A percentile compares a stretch with the other conserved stretches of the same genome.
Conservation (phyloP, 2,888 invertebrate species). For the Melipona beecheii region DNA sequence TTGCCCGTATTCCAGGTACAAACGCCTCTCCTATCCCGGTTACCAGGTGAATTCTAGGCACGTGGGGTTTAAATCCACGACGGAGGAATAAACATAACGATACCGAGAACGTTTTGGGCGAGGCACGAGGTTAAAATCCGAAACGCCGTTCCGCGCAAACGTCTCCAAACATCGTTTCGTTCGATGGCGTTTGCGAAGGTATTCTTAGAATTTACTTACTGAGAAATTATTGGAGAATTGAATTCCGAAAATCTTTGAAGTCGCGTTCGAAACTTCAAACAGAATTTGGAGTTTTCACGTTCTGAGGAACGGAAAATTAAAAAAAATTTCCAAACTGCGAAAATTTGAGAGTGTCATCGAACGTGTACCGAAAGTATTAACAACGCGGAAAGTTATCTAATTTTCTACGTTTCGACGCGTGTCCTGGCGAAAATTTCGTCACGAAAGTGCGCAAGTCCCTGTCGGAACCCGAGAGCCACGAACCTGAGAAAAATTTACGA, state of each 20-base stretch:
- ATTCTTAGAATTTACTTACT: not conserved
- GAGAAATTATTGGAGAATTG: too few species aligned
- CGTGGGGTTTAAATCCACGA: not conserved
- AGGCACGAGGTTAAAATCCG: not conserved
- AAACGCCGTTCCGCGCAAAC: not conserved
- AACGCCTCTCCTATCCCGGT: not conserved
- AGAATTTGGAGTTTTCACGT: too few species aligned
- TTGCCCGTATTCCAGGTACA: not conserved
- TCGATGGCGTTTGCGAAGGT: not conserved
- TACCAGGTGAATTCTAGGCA: not conserved
- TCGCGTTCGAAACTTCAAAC: too few species aligned
- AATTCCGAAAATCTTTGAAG: too few species aligned
- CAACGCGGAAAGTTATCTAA: not conserved
- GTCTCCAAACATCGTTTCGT: not conserved
- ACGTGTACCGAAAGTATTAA: not conserved
- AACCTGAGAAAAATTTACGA: not conserved
- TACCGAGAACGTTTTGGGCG: not conserved
- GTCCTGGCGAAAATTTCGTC: not conserved
- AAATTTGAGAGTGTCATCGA: not conserved
- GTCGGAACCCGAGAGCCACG: not conserved
- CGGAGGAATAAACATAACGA: not conserved
- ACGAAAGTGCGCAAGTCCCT: not conserved
- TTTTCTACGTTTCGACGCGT: not conserved
- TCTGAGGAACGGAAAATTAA: not conserved
- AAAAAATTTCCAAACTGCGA: not conserved